Evolutionary conservation across 2,113 vertebrate species (phyloP).

Genomic region (Benitochromis conjunctus): DNA sequence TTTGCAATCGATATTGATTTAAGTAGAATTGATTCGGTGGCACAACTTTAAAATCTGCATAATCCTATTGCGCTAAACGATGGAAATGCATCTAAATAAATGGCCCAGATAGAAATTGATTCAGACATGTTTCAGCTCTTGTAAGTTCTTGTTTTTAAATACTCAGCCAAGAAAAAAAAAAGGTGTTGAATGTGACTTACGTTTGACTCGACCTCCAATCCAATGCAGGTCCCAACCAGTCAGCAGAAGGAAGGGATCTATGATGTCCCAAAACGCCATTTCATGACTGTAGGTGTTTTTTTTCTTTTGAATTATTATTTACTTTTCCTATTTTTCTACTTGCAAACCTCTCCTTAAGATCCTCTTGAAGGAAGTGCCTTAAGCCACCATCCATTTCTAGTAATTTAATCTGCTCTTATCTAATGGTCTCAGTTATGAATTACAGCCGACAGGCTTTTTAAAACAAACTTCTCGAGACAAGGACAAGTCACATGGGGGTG

Average conservation of each 20-base stretch:
- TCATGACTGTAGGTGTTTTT: constrained; percentile 93
- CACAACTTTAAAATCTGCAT: constrained; percentile 35
- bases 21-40: constrained; percentile 58
- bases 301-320: constrained; percentile 42
- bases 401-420: neutral
- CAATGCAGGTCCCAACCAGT: constrained; percentile 92
- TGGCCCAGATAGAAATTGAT: constrained; percentile 4
- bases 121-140: constrained; percentile 27
- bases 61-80: constrained; percentile 21
- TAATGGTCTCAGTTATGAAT: neutral
- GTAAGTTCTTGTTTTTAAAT: constrained; percentile 15
- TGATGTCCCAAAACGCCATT: constrained; percentile 99
- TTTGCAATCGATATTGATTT: constrained; percentile 63
- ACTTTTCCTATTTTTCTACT: constrained; percentile 40
- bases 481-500: neutral
- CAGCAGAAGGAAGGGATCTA: constrained; percentile 99
- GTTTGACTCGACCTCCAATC: constrained; percentile 62
- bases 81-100: constrained; percentile 3
- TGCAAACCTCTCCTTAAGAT: constrained; percentile 70
- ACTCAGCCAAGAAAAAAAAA: neutral
- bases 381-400: neutral
- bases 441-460: neutral
- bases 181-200: constrained; percentile 53
- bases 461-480: neutral
- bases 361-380: constrained; percentile 19